Evolutionary conservation across 2,888 invertebrate species (phyloP), one percentile per base, ranked within the genome.

Genomic region (Carterocephalus palaemon): DNA sequence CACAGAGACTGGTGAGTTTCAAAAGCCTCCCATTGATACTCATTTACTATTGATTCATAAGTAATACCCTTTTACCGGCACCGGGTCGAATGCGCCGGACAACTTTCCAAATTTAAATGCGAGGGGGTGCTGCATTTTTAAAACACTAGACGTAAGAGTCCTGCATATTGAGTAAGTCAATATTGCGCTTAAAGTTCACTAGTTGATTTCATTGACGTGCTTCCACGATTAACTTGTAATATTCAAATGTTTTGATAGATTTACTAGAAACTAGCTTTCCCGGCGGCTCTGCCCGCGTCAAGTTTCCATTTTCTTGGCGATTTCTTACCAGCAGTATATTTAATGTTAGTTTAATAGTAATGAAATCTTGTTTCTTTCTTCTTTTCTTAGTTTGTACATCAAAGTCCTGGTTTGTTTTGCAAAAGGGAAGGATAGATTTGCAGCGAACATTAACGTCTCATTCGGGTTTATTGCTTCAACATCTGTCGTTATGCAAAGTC

Each of bases 41-140:
- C 83, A 84, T 85, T 84, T 83, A 79, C 75, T 84, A 86, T 86
- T 82, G 82, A 84, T 80, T 85, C 82, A 84, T 84, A 85, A 85
- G 82, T 84, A 84, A 85, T 85, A 80, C 80, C 76, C 79, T 80
- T 80, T 80, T 75, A 76, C 76, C 72, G 71, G 70, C 60, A 55
- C 65, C 58, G 67, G 58, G 61, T 64, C 64, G 60, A 60, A 66
- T 66, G 64, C 57, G 54, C 62, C 67, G 70, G 67, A 70, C 73
- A 78, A 77, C 75, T 80, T 82, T 80, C 75, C 68, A 77, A 79
- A 82, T 83, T 80, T 77, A 75, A 83, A 82, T 80, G 57, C 66
- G 67, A 73, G 74, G 70, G 70, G 67, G 57, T 41, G 62, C 67
- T 64, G 62, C 51, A 66, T 66, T 77, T 76, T 74, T 65, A 36